phyloP scores from a whole-genome alignment of 2,888 invertebrate species.

The Drosophila heteroneura region DNA sequence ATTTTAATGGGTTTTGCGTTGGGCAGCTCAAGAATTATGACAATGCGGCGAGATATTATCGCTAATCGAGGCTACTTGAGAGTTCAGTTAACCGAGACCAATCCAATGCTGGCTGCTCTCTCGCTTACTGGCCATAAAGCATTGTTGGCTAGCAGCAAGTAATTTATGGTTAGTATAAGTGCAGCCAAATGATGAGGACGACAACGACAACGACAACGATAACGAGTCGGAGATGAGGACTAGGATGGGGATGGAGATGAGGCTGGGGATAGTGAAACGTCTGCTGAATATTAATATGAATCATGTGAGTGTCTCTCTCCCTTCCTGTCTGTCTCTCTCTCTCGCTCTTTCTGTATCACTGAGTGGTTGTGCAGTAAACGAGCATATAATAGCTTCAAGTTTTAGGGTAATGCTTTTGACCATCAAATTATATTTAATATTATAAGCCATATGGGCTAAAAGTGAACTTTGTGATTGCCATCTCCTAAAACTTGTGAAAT shows the following conservation, averaged over 20 bases:
- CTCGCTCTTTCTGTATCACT: not conserved
- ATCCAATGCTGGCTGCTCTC: slow-evolving; percentile 16
- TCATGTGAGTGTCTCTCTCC: slow-evolving; percentile 14
- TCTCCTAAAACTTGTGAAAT: not conserved
- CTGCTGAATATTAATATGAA: slow-evolving; percentile 58
- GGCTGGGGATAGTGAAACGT: slow-evolving; percentile 19
- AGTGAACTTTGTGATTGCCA: not conserved
- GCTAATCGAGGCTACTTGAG: slow-evolving; percentile 76
- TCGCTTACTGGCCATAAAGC: slow-evolving; percentile 22
- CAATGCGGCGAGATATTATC: slow-evolving; percentile 78
- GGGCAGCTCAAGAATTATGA: slow-evolving; percentile 74
- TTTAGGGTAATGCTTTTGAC: slow-evolving; percentile 51
- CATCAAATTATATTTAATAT: slow-evolving; percentile 53
- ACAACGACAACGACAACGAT: slow-evolving; percentile 12
- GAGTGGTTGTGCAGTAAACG: slow-evolving; percentile 25
- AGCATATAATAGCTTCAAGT: slow-evolving; percentile 46
- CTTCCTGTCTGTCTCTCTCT: not conserved
- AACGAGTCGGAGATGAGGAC: not conserved
- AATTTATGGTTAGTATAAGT: slow-evolving; percentile 72
- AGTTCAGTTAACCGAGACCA: slow-evolving; percentile 76
- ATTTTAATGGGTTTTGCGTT: slow-evolving; percentile 72
- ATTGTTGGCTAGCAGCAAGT: slow-evolving; percentile 45
- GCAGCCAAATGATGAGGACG: slow-evolving; percentile 54
- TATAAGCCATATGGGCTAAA: slow-evolving; percentile 29
- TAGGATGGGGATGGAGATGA: not conserved